phyloP scores from a whole-genome alignment of 2,797 vertebrate species.

The Odontamblyopus lacepedii region DNA sequence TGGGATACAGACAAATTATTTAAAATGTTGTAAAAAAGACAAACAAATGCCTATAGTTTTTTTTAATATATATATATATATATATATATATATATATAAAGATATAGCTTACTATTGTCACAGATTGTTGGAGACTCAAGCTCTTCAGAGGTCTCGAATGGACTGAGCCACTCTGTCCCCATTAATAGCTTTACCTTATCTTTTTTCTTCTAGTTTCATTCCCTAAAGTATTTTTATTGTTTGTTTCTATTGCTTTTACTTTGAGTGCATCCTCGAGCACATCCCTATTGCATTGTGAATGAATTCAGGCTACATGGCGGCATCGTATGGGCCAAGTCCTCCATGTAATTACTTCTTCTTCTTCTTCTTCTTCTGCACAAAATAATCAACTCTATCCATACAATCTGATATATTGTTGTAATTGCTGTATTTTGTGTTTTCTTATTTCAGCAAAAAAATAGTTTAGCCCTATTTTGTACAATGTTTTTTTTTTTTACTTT shows the following conservation, averaged over 20 bases:
- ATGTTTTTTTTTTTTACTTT: too few relatives aligned
- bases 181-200: slow-evolving; percentile 6
- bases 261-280: neutral
- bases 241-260: slow-evolving; percentile 1
- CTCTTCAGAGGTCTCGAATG: neutral
- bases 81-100: neutral
- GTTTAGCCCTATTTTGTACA: too few relatives aligned
- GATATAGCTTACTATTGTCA: neutral
- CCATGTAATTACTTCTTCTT: neutral
- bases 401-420: too few relatives aligned
- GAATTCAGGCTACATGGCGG: neutral
- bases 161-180: neutral
- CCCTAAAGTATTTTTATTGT: neutral
- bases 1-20: neutral
- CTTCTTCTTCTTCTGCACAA: too few relatives aligned
- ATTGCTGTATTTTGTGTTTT: too few relatives aligned
- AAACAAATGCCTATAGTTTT: neutral
- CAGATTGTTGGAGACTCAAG: neutral
- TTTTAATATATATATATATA: too few relatives aligned
- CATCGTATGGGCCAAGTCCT: neutral
- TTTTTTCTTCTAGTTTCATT: neutral
- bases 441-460: too few relatives aligned
- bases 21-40: neutral
- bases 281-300: neutral
- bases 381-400: too few relatives aligned